Evolutionary conservation across 2,797 vertebrate genomes (phyloP), one percentile per base, ranked within the genome.

Genomic region (Streptopelia turtur): DNA sequence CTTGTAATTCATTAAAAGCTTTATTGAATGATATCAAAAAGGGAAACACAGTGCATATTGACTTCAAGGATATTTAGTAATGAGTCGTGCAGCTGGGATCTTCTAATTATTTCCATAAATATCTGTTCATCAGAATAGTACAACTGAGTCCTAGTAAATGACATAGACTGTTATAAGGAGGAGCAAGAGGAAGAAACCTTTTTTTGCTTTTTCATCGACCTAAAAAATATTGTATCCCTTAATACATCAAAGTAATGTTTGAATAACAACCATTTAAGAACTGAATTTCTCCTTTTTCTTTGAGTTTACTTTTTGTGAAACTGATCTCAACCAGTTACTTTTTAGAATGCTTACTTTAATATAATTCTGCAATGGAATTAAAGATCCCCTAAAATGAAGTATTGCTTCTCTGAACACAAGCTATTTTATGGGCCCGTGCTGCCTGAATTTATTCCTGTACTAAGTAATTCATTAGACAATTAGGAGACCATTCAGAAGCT

Each of bases 31-130:
- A 82, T 78, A 87, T 70, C 69, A 74, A 53, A 94, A 94, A 90
- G 14, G 22, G 52, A 82, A 84, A 76, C n/a, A 59, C 25, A 61
- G 63, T 20, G 23, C 56, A 70, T 64, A 41, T 18, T 70, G 39
- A 92, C 81, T 90, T 93, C 11, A 53, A 79, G 71, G 68, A 49
- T 93, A 90, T 90, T 82, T 80, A 57, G 56, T 64, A 84, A 90
- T 69, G 47, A 23, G 11, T 13, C 49, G 43, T 30, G 39, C 77
- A 89, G 66, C 59, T 93, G 88, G 61, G 83, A 49, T 84, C 35
- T 89, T 89, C 77, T 90, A 93, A 94, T 85, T 80, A 94, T 71
- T 96, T 95, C 84, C 78, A 20, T 75, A 71, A 95, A 31, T 41
- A 56, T 76, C 49, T 72, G 64, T 21, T 84, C 56, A 77, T 70